Evolutionary conservation across 2,888 invertebrate species (phyloP), one percentile per base, ranked within the genome.

Genomic region (Teinopalpus imperialis): DNA sequence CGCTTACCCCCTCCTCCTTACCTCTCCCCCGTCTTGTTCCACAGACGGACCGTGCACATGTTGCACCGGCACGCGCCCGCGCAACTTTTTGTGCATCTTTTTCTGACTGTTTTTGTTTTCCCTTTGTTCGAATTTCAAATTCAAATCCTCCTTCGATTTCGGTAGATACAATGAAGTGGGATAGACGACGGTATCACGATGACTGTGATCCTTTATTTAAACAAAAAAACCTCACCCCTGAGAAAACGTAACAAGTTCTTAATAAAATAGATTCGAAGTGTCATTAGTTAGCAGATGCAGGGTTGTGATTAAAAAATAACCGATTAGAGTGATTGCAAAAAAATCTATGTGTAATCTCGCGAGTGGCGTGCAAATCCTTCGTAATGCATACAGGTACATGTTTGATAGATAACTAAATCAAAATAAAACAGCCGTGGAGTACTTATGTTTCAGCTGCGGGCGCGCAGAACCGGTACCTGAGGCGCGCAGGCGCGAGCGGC

Each of bases 11-110:
- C 69, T 68, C 69, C 67, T 70, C 70, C 75, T 13, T 10, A 14
- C 8, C 26, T 3, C 7, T 23, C 30, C 79, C 75, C 79, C 76
- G 80, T 76, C 78, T 77, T 74, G 76, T 73, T 69, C 69, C 70
- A 69, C 74, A 72, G 69, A 69, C 79, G 76, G 73, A 81, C 76
- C 82, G 85, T 78, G 86, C 87, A 86, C 87, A 86, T 86, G 87
- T 83, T 83, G 85, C 82, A 62, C 52, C 68, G 86, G 86, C 87
- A 86, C 88, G 88, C 87, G 88, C 81, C 75, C 73, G 69, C 71
- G 69, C 73, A 56, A 57, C 77, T 83, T 85, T 86, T 85, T 85
- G 74, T 69, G 57, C 59, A 64, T 61, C 69, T 75, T 78, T 82
- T 82, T 80, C 71, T 74, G 70, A 70, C 62, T 78, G 79, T 81